A percentile compares a stretch with the other conserved stretches of the same genome.
phyloP scores from a whole-genome alignment of 2,797 vertebrate species.

The Rhincodon typus region DNA sequence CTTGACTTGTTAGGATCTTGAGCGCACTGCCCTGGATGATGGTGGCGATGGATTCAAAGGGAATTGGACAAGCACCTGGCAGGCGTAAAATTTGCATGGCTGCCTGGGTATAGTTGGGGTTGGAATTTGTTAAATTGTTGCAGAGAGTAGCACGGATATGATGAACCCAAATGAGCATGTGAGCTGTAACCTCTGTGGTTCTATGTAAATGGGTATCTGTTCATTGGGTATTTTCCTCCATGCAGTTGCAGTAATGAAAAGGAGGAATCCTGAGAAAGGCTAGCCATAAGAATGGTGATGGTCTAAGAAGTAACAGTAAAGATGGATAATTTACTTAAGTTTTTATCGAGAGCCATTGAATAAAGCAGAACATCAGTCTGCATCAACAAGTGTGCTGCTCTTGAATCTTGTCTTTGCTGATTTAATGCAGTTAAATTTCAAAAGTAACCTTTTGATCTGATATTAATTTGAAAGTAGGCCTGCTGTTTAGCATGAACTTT shows the following conservation, averaged over 20 bases:
- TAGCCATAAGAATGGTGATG: not conserved
- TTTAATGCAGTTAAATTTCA: not conserved
- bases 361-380: not conserved
- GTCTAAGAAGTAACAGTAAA: not conserved
- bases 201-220: not conserved
- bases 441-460: not conserved
- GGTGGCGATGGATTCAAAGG: not conserved
- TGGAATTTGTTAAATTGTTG: not conserved
- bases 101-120: not conserved
- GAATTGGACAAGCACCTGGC: not conserved
- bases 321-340: not conserved
- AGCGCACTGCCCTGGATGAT: too few relatives aligned
- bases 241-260: not conserved
- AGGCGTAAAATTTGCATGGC: not conserved
- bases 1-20: too few relatives aligned
- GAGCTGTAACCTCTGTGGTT: not conserved
- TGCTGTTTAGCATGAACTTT: not conserved
- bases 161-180: not conserved
- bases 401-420: not conserved
- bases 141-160: not conserved
- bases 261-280: not conserved
- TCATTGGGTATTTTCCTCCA: not conserved
- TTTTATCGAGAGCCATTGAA: not conserved
- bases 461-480: not conserved
- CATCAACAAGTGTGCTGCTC: not conserved